Conservation (phyloP, 1,140 invertebrate species). For the Brachionus angularis region DNA sequence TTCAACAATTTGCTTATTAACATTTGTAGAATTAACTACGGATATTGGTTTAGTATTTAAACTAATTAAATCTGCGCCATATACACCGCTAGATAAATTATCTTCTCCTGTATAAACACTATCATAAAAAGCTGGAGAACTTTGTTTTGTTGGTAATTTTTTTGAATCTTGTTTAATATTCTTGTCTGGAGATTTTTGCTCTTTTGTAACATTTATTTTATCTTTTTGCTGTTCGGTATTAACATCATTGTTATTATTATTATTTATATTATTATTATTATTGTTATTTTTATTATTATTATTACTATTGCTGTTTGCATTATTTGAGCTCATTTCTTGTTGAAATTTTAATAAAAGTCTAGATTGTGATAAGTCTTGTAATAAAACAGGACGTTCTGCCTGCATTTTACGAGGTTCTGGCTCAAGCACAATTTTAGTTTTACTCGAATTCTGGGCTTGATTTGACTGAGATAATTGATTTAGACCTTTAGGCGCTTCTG, state of each 20-base stretch:
- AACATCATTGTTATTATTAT: no score
- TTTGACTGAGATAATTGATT: background rate
- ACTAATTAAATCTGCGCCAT: constrained; percentile 6
- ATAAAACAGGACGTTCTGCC: constrained; percentile 15
- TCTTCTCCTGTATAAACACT: no score
- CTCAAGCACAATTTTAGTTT: background rate
- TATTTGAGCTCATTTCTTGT: constrained; percentile 2
- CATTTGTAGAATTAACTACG: background rate
- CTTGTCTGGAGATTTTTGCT: background rate
- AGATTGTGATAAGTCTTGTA: constrained; percentile 34
- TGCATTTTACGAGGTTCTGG: constrained; percentile 35
- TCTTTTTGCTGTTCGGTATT: background rate
- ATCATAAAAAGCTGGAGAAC: no score
- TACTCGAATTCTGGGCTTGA: background rate
- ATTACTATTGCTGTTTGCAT: background rate
- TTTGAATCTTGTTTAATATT: background rate
- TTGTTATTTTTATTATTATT: background rate
- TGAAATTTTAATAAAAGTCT: constrained; percentile 33
- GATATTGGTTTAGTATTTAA: background rate
- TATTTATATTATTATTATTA: no score
- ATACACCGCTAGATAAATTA: constrained; percentile 4
- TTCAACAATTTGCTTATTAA: background rate
- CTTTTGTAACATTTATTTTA: background rate
- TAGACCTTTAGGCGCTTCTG: background rate
- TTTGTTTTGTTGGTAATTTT: no score